phyloP scores from a whole-genome alignment of 2,113 vertebrate genomes.

The Chelonoidis abingdonii region DNA sequence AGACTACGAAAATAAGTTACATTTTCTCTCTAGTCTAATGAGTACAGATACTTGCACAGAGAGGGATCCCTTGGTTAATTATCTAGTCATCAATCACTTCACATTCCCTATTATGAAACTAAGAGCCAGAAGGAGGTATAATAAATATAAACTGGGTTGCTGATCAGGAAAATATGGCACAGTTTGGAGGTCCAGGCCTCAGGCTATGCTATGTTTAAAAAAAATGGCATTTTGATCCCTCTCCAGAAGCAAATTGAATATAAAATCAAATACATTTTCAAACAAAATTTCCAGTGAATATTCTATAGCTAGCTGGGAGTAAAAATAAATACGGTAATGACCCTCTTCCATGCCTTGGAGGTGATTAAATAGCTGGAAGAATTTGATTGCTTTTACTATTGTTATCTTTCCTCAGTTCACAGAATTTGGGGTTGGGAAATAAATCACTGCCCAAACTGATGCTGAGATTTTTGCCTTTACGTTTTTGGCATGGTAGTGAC shows the following conservation, averaged over 20 bases:
- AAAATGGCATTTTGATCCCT: conserved; percentile 6
- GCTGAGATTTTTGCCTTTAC: not conserved
- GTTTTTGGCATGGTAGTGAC: not conserved
- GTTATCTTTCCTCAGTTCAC: not conserved
- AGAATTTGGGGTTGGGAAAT: not conserved
- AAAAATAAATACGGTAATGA: not conserved
- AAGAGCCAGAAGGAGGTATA: conserved; percentile 33
- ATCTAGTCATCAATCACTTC: conserved; percentile 54
- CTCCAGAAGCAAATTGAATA: conserved; percentile 18
- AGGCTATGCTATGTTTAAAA: not conserved
- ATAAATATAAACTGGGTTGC: not conserved
- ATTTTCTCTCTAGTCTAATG: conserved; percentile 43
- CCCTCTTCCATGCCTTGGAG: not conserved
- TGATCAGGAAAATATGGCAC: conserved; percentile 13
- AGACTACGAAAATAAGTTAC: conserved; percentile 45
- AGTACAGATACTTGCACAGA: conserved; percentile 26
- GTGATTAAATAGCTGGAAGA: not conserved
- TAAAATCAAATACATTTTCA: conserved; percentile 16
- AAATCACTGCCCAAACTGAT: not conserved
- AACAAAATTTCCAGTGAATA: conserved; percentile 22
- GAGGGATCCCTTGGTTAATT: conserved; percentile 50
- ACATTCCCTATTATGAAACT: conserved; percentile 41
- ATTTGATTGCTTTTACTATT: conserved; percentile 7
- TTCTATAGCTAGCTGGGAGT: not conserved
- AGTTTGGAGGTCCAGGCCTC: not conserved